Conservation (phyloP, 2,888 invertebrate species). For the Hetaerina titia region DNA sequence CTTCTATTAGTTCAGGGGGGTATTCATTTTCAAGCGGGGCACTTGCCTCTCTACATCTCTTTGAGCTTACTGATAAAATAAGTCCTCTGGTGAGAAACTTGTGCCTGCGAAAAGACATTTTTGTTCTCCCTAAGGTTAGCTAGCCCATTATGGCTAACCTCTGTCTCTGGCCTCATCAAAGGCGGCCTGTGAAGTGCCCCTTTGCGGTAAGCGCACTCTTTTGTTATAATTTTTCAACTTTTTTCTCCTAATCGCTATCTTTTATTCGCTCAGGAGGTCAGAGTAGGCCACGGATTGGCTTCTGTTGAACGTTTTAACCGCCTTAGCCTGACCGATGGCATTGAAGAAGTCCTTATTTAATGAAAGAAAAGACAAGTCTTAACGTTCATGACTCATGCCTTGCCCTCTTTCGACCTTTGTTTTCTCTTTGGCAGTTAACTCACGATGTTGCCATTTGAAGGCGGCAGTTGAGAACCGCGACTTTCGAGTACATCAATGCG, state of each 20-base stretch:
- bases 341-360: background rate
- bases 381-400: conserved; percentile 26
- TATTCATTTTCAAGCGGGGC: background rate
- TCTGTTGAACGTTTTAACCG: background rate
- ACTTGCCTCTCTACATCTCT: background rate
- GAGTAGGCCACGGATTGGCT: no score
- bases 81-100: background rate
- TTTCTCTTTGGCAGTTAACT: conserved; percentile 47
- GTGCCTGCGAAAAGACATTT: background rate
- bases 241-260: background rate
- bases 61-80: background rate
- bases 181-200: background rate
- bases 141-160: background rate
- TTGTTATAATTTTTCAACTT: background rate
- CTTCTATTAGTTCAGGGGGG: background rate
- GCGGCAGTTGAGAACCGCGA: conserved; percentile 2
- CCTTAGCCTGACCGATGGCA: background rate
- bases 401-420: conserved; percentile 55
- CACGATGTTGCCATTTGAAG: conserved; percentile 65
- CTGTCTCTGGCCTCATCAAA: background rate
- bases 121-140: background rate
- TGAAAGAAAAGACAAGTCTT: conserved; percentile 16
- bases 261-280: background rate
- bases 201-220: background rate
- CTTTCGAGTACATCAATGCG: conserved; percentile 10